Evolutionary conservation across 1,140 invertebrate genomes (phyloP).

Genomic region (Nasonia vitripennis): DNA sequence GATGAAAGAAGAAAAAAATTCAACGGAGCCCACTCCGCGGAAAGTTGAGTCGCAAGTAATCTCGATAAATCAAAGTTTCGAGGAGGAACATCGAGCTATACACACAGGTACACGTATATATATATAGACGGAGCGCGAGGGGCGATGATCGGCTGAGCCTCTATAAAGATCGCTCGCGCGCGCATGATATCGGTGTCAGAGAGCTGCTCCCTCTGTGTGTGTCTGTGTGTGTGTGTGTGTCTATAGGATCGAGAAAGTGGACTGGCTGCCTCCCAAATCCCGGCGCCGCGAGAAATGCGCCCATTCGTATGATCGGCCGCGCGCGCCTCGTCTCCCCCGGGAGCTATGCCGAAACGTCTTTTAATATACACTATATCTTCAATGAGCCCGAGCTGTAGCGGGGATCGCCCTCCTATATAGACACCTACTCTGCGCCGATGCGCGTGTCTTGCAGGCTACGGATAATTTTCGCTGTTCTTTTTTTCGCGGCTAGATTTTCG

Average conservation of each 20-base stretch:
- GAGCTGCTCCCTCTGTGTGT: too few relatives aligned
- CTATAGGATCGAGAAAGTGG: background rate
- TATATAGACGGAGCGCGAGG: background rate
- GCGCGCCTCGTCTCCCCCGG: slow-evolving; percentile 35
- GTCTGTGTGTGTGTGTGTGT: too few relatives aligned
- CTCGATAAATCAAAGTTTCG: slow-evolving; percentile 47
- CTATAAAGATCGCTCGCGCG: background rate
- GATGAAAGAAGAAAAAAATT: background rate
- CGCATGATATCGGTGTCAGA: slow-evolving; percentile 30
- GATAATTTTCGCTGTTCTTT: background rate
- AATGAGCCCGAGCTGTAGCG: slow-evolving; percentile 55
- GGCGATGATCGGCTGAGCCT: slow-evolving; percentile 19
- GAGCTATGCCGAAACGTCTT: slow-evolving; percentile 70
- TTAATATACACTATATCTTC: slow-evolving; percentile 76
- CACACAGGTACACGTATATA: background rate
- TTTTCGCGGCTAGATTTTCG: background rate
- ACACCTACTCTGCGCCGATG: too few relatives aligned
- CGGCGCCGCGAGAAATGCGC: slow-evolving; percentile 66
- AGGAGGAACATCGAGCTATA: slow-evolving; percentile 11
- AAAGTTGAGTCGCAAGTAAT: slow-evolving; percentile 38
- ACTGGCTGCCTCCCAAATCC: slow-evolving; percentile 25
- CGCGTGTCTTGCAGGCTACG: too few relatives aligned
- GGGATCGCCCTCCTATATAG: slow-evolving; percentile 53
- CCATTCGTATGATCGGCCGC: slow-evolving; percentile 75
- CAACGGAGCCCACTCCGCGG: background rate